Base-by-base conservation (phyloP, 2,797 vertebrate genomes). In the Gobionotothen gibberifrons region DNA sequence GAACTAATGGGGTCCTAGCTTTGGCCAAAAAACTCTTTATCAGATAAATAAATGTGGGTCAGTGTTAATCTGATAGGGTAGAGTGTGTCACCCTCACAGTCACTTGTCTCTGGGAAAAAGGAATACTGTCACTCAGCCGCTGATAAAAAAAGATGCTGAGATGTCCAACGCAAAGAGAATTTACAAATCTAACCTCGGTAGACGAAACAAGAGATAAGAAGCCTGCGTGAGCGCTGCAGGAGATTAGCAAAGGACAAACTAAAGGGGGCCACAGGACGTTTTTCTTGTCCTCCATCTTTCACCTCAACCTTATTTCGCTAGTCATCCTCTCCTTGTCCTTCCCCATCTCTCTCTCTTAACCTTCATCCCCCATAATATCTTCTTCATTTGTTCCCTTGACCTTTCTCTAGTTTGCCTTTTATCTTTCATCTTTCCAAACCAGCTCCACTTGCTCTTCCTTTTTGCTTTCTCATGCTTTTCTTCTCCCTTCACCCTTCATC, bases 151-250 rank as follows among this genome's bases (percentile, higher is more conserved):
- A 63, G 14, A 78, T 58, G 65, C 75, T 54, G 66, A 68, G 42
- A 69, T 63, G 76, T 69, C 22, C 29, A 19, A 32, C 51, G 32
- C 56, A 5, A 13, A 16, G 47, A 72, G 5, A 71, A 49, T 70
- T 48, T 44, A 36, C 57, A 54, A 54, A 63, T 46, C 39, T 7
- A 0, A 14, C 32, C 1, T 1, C 10, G 1, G n/a, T 3, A 88
- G 89, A 87, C 88, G 15, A 70, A 91, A 89, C 89, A 84, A 0
- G 44, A 15, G 84, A 87, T 78, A 83, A 29, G 4, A 5, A 17
- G 52, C 16, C 51, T 11, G 32, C 5, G 17, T 13, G 61, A 69
- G 72, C 13, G 10, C 57, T 17, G 2, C 46, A 7, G 63, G 44
- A 69, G 82, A 80, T 82, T 66, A 78, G 63, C 16, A 60, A 53